Conservation (phyloP, 92 coral and sea anemone species). For the Zoanthus sansibaricus region DNA sequence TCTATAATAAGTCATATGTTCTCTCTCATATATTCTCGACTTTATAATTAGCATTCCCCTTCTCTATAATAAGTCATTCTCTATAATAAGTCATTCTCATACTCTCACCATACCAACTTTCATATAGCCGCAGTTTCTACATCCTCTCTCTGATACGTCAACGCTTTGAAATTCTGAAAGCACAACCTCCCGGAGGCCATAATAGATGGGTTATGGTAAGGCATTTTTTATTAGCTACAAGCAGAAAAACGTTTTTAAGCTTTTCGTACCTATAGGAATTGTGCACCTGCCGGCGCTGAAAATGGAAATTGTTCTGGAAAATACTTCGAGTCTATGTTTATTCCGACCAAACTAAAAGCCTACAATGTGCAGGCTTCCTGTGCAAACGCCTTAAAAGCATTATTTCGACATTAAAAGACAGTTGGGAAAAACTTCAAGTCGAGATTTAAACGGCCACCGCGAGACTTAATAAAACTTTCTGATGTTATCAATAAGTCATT, state of each 20-base stretch:
- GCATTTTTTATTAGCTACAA: not conserved
- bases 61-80: too few species aligned
- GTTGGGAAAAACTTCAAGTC: not conserved
- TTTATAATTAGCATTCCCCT: too few species aligned
- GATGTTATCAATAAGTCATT: not conserved
- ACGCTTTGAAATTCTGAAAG: too few species aligned
- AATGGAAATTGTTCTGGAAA: not conserved
- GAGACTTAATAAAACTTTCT: not conserved
- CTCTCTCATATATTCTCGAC: too few species aligned
- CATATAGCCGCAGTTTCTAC: too few species aligned
- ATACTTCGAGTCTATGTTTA: not conserved
- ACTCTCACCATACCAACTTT: too few species aligned
- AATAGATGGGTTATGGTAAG: not conserved
- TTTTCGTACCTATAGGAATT: not conserved
- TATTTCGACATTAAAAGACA: not conserved
- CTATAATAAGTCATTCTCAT: too few species aligned
- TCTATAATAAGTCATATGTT: too few species aligned
- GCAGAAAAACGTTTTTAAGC: not conserved
- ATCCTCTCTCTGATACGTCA: too few species aligned
- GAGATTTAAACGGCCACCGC: slow-evolving; percentile 1
- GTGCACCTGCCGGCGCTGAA: not conserved
- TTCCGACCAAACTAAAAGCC: not conserved
- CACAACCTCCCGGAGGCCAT: too few species aligned
- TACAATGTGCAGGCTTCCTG: not conserved
- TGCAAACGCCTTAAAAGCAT: not conserved